Evolutionary conservation across 1,140 invertebrate species (phyloP), one percentile per base, ranked within the genome.

Genomic region (Holotrichia oblita): DNA sequence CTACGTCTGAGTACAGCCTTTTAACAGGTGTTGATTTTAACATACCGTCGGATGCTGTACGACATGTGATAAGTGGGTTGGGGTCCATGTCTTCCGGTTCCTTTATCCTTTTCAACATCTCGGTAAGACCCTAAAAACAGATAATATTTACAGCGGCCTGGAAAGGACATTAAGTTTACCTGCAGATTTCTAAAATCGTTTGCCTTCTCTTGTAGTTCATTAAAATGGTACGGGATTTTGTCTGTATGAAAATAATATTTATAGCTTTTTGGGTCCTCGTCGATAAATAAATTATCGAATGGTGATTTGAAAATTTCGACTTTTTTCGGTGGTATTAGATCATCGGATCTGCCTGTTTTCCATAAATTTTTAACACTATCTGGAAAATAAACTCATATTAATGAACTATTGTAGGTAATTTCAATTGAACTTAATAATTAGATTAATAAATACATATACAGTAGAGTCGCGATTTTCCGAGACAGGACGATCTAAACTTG

Each of bases 1-100:
- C 48, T 10, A 84, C 83, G 9, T 83, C 83, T 3, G 83, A 84
- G 78, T 84, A 84, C 22, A 83, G 73, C 73, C 82, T 77, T 24
- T 76, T 79, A n/a, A 80, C 42, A n/a, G 78, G 73, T 3, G 40
- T 27, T 17, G 20, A 55, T 40, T 40, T 64, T 77, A 40, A 14
- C 59, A 42, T n/a, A 12, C 27, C 59, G 40, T 69, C 61, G 8
- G 61, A 69, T 4, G 27, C 61, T 9, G 61, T 27, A 27, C 61
- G 20, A 12, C 61, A 34, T 27, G 61, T 34, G 3, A 14, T n/a
- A 20, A 69, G 22, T 14, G 22, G 3, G 12, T 69, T 69, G 8
- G 22, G 12, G 10, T 69, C 22, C 3, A 10, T 7, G 0, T 27
- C 22, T 7, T 69, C 12, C 61, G 61, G 61, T 48, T 55, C 22